phyloP scores from a whole-genome alignment of 2,113 vertebrate genomes.

The Symphodus melops region DNA sequence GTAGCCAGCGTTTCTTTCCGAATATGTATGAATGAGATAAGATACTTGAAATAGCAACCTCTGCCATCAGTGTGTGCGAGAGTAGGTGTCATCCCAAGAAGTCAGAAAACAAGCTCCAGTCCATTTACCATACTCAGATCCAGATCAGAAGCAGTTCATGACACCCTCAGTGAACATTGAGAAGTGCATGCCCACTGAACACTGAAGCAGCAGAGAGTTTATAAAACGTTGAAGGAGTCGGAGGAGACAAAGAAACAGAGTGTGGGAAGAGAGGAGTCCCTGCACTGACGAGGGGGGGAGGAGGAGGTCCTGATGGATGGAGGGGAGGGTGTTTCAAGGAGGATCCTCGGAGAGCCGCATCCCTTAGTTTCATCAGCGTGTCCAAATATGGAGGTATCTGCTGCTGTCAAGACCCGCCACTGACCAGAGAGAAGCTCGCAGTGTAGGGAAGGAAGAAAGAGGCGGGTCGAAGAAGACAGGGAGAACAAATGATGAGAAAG shows the following conservation, averaged over 20 bases:
- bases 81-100: too few species aligned
- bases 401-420: constrained; percentile 73
- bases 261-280: constrained; percentile 35
- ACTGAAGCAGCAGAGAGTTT: too few species aligned
- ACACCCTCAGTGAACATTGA: too few species aligned
- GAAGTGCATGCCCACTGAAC: too few species aligned
- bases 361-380: constrained; percentile 71
- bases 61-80: too few species aligned
- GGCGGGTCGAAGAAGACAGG: background rate
- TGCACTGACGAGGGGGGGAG: constrained; percentile 29
- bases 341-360: constrained; percentile 69
- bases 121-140: too few species aligned
- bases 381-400: constrained; percentile 83
- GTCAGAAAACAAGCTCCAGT: too few species aligned
- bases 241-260: constrained; percentile 13
- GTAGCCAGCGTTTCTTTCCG: too few species aligned
- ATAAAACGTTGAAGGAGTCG: constrained; percentile 3
- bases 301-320: constrained; percentile 40
- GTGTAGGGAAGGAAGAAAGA: constrained; percentile 28
- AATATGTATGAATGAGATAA: too few species aligned
- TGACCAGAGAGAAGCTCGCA: constrained; percentile 61
- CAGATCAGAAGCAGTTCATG: too few species aligned
- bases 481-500: constrained; percentile 33
- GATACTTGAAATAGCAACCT: too few species aligned
- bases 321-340: constrained; percentile 56